These are phyloP conservation scores for Sphaerophoria taeniata DNA, from an alignment of 2,888 invertebrate genomes.

Conservation along the genomic window DNA sequence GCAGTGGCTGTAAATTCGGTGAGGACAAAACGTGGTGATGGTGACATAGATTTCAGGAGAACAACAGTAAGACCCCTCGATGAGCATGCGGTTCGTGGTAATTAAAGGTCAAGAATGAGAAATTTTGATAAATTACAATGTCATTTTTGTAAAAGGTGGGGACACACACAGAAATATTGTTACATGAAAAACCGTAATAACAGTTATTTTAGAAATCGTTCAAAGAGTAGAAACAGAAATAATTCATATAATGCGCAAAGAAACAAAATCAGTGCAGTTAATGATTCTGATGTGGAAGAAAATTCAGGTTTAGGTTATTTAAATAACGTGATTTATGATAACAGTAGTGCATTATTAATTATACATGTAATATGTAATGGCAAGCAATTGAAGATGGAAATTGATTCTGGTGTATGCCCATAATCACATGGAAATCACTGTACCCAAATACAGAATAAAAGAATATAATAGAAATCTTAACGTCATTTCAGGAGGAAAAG, in stretches of 20 bases:
- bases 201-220: slow-evolving; percentile 1
- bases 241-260: not conserved
- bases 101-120: not conserved
- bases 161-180: not conserved
- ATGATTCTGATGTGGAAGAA: not conserved
- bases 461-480: not conserved
- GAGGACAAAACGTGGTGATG: not conserved
- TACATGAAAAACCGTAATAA: not conserved
- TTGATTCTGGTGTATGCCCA: not conserved
- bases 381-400: not conserved
- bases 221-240: not conserved
- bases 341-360: not conserved
- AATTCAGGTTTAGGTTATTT: not conserved
- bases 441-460: not conserved
- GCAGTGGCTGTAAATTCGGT: slow-evolving; percentile 10
- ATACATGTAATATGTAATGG: not conserved
- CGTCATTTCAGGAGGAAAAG: not conserved
- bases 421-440: not conserved
- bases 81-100: not conserved
- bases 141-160: not conserved
- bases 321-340: not conserved
- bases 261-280: not conserved
- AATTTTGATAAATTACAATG: not conserved
- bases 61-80: not conserved
- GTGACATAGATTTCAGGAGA: not conserved